Evolutionary conservation across 2,113 vertebrate genomes (phyloP), one percentile per base, ranked within the genome.

Genomic region (Edolisoma coerulescens): DNA sequence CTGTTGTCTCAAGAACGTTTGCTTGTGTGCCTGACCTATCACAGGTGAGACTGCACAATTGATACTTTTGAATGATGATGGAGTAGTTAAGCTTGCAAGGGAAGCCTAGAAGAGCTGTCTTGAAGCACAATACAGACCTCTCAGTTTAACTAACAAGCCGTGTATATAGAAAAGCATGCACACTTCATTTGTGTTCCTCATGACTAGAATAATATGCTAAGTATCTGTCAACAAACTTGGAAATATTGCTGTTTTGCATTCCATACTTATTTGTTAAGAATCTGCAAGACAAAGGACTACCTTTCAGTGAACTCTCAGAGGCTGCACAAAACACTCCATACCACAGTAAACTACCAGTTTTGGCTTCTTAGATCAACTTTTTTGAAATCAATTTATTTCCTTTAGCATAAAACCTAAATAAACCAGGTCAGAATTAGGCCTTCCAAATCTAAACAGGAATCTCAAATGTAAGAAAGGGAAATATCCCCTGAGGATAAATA

Each of bases 401-500:
- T 84, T 50, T 60, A 73, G 18, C 67, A 47, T 86, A 89, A 74
- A 92, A 91, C 9, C 10, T 53, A 91, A 86, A 82, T 80, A 91
- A 89, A 4, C 3, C 9, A 70, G 33, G 69, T 45, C 45, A 79
- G 88, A 92, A 92, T 75, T 30, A 79, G 53, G 10, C 20, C 47
- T 84, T 92, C 88, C 60, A 82, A 92, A 90, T 91, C 44, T 90
- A 88, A 92, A 95, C 80, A 89, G 77, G 85, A 80, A 91, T 26
- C 28, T 56, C 82, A 96, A 82, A 84, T 90, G 95, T 10, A 87
- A 56, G 74, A 79, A 97, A 85, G 32, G n/a, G 67, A 90, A 88
- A 95, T 93, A 68, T 69, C 60, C 84, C 85, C 71, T 92, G 89
- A 96, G 75, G 86, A 70, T 81, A 96, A 93, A 96, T 42, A 95